These are phyloP conservation scores for Metopolophium dirhodum DNA, from an alignment of 1,140 invertebrate genomes.

Conservation along the genomic window DNA sequence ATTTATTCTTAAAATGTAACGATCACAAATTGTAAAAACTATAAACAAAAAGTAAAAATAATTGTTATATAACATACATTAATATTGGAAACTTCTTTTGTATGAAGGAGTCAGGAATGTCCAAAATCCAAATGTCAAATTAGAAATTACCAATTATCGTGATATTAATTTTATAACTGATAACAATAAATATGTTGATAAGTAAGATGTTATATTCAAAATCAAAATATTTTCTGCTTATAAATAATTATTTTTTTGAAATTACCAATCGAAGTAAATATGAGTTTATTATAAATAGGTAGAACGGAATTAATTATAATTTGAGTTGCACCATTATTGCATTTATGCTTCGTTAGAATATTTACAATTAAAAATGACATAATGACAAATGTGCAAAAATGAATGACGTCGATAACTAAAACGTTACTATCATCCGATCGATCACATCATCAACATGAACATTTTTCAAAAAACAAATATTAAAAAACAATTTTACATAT, in stretches of 20 bases:
- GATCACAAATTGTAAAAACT: neutral
- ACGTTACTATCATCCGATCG: slow-evolving; percentile 39
- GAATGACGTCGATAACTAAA: slow-evolving; percentile 47
- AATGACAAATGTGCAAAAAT: neutral
- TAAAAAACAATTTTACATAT: slow-evolving; percentile 13
- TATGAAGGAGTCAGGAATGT: too few species aligned
- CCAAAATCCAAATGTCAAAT: neutral
- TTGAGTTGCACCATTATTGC: neutral
- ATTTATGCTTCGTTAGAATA: neutral
- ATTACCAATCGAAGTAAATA: neutral
- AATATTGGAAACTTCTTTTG: neutral
- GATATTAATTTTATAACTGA: neutral
- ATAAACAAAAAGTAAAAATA: neutral
- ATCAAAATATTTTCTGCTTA: neutral
- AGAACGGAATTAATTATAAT: neutral
- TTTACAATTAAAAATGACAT: neutral
- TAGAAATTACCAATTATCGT: neutral
- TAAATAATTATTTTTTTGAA: neutral
- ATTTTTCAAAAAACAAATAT: slow-evolving; percentile 49
- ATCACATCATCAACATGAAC: slow-evolving; percentile 56
- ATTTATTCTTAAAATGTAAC: neutral
- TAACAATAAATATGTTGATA: neutral
- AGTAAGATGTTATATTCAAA: neutral
- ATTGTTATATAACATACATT: neutral
- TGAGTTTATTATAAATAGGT: neutral